Conservation (phyloP, 92 coral and sea anemone species). For the Metridium senile region DNA sequence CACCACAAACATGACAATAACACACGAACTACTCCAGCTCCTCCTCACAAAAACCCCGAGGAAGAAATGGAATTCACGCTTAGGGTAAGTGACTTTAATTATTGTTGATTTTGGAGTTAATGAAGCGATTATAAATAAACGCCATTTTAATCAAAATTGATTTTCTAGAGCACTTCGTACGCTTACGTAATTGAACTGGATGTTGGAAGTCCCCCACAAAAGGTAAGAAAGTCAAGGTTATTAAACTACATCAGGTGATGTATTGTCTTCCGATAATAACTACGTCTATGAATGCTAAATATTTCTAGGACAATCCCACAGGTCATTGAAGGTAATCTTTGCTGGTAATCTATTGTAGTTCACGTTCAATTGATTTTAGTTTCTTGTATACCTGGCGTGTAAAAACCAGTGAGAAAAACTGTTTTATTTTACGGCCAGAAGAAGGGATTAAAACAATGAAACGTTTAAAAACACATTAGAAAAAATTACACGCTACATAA, state of each 20-base stretch:
- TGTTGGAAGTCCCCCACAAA: slow-evolving; percentile 86
- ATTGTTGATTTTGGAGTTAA: slow-evolving; percentile 1
- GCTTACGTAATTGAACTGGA: slow-evolving; percentile 92
- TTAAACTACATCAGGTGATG: slow-evolving; percentile 7
- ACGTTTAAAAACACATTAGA: too few relatives aligned
- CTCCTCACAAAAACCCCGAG: slow-evolving; percentile 31
- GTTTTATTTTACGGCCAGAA: too few relatives aligned
- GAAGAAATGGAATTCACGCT: slow-evolving; percentile 86
- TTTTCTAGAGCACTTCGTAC: slow-evolving; percentile 82
- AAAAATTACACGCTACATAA: too few relatives aligned
- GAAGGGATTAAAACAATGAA: too few relatives aligned
- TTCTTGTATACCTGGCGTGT: too few relatives aligned
- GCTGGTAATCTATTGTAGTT: slow-evolving; percentile 4
- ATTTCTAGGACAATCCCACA: background rate
- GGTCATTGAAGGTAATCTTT: too few relatives aligned
- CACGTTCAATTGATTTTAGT: background rate
- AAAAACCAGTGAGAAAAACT: too few relatives aligned
- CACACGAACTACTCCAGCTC: slow-evolving; percentile 20
- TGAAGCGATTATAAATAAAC: background rate
- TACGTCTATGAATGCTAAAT: too few relatives aligned
- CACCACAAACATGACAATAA: slow-evolving; percentile 63
- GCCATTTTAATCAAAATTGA: slow-evolving; percentile 1
- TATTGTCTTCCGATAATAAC: background rate
- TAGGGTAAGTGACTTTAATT: slow-evolving; percentile 48
- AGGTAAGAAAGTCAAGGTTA: slow-evolving; percentile 49